phyloP scores from a whole-genome alignment of 2,888 invertebrate species.

The Gastracanthus pulcherrimus region DNA sequence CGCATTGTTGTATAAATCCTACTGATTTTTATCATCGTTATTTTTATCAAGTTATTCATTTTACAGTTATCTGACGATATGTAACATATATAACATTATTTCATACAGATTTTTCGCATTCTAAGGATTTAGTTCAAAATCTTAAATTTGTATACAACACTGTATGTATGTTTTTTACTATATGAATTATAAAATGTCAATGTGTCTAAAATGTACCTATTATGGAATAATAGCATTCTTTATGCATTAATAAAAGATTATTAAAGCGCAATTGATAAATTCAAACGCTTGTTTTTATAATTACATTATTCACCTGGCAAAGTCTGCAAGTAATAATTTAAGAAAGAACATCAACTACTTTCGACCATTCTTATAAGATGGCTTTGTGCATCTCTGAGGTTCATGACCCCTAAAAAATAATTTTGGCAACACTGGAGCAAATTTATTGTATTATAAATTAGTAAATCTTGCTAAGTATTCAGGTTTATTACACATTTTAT shows the following conservation, averaged over 20 bases:
- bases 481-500: background rate
- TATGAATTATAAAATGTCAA: too few relatives aligned
- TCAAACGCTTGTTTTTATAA: background rate
- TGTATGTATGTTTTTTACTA: too few relatives aligned
- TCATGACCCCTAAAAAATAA: background rate
- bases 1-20: background rate
- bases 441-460: conserved; percentile 4
- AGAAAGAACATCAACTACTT: background rate
- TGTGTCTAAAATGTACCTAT: background rate
- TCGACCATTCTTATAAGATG: background rate
- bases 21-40: background rate
- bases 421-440: background rate
- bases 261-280: background rate
- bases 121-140: too few relatives aligned
- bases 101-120: background rate
- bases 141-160: too few relatives aligned
- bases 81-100: background rate
- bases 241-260: background rate
- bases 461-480: background rate
- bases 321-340: background rate
- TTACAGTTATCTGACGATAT: background rate
- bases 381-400: background rate
- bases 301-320: background rate
- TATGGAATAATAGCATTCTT: background rate
- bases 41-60: conserved; percentile 6